Conservation (phyloP, 37 sponge, comb jelly and placozoan genomes). For the Axinella damicornis region DNA sequence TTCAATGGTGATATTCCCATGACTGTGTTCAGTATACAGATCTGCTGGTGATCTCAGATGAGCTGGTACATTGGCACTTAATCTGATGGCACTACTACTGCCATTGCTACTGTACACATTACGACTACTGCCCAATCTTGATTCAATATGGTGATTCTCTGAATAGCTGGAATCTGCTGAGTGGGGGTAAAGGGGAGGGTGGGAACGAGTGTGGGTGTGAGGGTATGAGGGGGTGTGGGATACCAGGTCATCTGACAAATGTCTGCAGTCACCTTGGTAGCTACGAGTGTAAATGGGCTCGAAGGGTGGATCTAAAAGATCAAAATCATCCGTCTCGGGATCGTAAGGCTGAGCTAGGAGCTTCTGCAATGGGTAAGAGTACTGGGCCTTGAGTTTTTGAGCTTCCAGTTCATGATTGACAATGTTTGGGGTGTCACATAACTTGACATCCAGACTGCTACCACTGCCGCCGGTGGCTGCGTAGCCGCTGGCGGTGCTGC, state of each 20-base stretch:
- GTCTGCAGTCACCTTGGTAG: background rate
- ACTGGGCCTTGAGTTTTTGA: conserved; percentile 1
- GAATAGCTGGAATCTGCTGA: background rate
- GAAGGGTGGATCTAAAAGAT: too few relatives aligned
- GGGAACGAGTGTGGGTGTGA: conserved; percentile 12
- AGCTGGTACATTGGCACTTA: too few relatives aligned
- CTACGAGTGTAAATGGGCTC: too few relatives aligned
- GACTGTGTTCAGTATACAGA: too few relatives aligned
- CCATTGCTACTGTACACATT: background rate
- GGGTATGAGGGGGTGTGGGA: background rate
- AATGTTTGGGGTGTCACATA: background rate
- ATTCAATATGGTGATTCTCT: background rate
- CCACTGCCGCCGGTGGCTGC: conserved; percentile 41
- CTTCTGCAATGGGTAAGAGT: conserved; percentile 23
- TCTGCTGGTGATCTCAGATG: too few relatives aligned
- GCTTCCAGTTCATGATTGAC: background rate
- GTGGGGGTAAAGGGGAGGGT: background rate
- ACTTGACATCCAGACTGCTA: conserved; percentile 16
- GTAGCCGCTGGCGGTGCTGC: conserved; percentile 52
- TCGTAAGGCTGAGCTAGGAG: conserved; percentile 5
- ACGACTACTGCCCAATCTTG: background rate
- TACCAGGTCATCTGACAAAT: background rate
- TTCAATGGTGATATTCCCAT: too few relatives aligned
- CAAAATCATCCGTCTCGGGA: too few relatives aligned
- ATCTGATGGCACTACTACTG: too few relatives aligned